Percentiles rank a stretch among this genome's conserved stretches.
phyloP scores from a whole-genome alignment of 53 echinoderm and acorn worm genomes.

The Zoroaster sp. region DNA sequence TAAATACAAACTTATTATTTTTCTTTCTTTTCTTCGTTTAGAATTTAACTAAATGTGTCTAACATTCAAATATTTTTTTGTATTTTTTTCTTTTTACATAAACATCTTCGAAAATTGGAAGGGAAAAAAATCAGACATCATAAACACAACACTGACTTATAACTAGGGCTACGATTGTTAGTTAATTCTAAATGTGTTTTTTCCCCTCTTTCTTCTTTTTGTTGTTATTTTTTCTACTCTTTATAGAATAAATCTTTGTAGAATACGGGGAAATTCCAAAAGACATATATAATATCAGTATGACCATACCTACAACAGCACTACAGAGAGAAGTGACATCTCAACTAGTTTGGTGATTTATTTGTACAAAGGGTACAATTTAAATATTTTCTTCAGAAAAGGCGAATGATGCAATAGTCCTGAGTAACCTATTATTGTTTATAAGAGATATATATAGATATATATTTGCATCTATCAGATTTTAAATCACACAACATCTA shows the following conservation, averaged over 20 bases:
- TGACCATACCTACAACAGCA: neutral
- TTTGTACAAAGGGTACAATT: neutral
- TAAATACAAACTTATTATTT: too few relatives aligned
- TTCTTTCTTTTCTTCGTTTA: neutral
- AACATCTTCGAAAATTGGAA: neutral
- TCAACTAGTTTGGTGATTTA: neutral
- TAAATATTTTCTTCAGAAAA: conserved; percentile 13
- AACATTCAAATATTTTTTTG: neutral
- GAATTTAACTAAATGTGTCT: neutral
- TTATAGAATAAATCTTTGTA: neutral
- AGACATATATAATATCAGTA: neutral
- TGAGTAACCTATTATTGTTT: conserved; percentile 30
- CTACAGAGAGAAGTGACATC: neutral
- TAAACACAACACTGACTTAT: too few relatives aligned
- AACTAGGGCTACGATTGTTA: too few relatives aligned
- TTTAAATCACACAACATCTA: neutral
- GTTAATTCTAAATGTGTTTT: too few relatives aligned
- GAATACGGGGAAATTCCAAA: neutral
- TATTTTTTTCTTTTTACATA: neutral
- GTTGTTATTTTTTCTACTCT: neutral
- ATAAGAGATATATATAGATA: too few relatives aligned
- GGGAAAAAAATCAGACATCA: neutral
- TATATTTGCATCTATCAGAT: neutral
- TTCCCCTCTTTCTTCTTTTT: neutral
- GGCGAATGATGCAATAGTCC: conserved; percentile 34